Conservation (phyloP, 2,113 vertebrate genomes). For the Aviceda subcristata region DNA sequence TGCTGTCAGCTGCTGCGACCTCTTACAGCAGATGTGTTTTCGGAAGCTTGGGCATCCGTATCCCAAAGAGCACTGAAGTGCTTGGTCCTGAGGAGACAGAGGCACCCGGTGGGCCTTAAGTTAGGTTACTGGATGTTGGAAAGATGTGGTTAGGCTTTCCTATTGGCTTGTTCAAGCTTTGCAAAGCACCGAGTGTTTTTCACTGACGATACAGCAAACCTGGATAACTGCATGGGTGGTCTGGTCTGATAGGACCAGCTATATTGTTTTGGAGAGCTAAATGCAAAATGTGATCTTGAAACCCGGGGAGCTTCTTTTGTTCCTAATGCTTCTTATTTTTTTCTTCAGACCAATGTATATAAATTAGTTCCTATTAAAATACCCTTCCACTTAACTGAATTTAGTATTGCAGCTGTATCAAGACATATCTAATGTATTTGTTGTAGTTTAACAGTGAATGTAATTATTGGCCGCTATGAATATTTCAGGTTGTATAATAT, state of each 20-base stretch:
- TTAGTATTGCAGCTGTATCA: neutral
- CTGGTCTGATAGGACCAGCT: neutral
- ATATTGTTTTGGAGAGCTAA: neutral
- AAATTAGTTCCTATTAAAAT: neutral
- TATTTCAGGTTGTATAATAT: neutral
- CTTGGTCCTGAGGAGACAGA: neutral
- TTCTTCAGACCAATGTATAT: neutral
- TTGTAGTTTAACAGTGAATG: neutral
- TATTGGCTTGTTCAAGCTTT: neutral
- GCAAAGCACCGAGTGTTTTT: neutral
- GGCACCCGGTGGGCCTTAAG: neutral
- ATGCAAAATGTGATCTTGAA: neutral
- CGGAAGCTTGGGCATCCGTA: neutral
- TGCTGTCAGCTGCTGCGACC: neutral
- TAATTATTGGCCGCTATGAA: constrained; percentile 7
- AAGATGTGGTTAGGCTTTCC: neutral
- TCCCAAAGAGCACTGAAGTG: neutral
- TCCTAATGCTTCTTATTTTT: neutral
- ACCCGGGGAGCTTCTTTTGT: neutral
- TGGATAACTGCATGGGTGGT: neutral
- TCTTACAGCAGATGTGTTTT: neutral
- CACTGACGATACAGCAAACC: neutral
- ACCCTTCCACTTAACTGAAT: neutral
- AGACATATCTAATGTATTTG: neutral
- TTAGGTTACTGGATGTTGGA: neutral